These are phyloP conservation scores for Yponomeuta cagnagella DNA, from an alignment of 2,888 invertebrate species.

Conservation along the genomic window DNA sequence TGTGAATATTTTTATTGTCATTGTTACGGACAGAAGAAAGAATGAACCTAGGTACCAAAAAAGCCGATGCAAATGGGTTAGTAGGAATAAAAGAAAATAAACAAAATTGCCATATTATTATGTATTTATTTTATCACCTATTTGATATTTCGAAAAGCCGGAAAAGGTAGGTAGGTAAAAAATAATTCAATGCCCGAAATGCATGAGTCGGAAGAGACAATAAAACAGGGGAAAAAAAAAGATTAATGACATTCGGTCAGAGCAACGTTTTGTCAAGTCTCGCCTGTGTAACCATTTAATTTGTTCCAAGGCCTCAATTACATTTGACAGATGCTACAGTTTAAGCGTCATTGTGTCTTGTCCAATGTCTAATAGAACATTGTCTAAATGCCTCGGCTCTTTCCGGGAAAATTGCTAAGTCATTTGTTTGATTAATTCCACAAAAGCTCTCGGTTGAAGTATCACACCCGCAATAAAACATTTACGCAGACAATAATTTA, in stretches of 20 bases:
- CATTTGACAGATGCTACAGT: conserved; percentile 44
- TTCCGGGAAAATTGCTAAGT: background rate
- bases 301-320: conserved; percentile 26
- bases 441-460: background rate
- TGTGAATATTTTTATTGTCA: background rate
- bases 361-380: background rate
- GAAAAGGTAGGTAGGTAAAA: background rate
- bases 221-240: background rate
- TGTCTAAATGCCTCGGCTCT: background rate
- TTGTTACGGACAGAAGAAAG: background rate
- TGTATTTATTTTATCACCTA: too few relatives aligned
- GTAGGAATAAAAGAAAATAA: background rate
- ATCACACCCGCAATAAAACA: too few relatives aligned
- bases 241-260: conserved; percentile 7
- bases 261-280: conserved; percentile 8
- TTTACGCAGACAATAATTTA: too few relatives aligned
- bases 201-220: background rate
- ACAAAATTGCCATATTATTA: too few relatives aligned
- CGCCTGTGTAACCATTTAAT: conserved; percentile 7
- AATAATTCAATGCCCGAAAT: background rate
- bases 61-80: background rate
- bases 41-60: background rate
- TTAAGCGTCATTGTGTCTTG: conserved; percentile 21
- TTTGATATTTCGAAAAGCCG: too few relatives aligned
- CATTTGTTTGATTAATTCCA: background rate